phyloP scores from a whole-genome alignment of 2,113 vertebrate species.

The Oxyruncus cristatus region DNA sequence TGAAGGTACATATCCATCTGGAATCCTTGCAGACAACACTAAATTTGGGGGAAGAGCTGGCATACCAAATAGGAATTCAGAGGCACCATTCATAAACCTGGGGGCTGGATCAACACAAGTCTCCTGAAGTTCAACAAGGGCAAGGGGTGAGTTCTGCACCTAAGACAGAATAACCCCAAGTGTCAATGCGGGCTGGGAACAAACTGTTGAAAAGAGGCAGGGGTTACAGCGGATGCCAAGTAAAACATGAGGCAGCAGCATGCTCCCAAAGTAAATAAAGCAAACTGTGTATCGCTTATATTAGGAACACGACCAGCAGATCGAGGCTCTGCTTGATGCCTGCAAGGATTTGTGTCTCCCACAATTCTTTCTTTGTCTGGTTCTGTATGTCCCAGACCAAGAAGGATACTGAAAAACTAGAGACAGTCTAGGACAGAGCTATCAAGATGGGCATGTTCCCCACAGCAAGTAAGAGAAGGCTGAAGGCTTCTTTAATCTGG shows the following conservation, averaged over 20 bases:
- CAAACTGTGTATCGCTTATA: background rate
- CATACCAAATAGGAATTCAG: background rate
- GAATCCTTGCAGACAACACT: background rate
- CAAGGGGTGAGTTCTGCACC: background rate
- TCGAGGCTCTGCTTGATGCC: background rate
- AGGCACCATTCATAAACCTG: background rate
- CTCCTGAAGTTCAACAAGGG: background rate
- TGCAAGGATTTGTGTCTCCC: background rate
- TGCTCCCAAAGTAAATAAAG: conserved; percentile 14
- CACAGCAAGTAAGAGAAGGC: background rate
- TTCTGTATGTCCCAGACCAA: background rate
- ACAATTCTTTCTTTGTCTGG: background rate
- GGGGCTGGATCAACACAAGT: background rate
- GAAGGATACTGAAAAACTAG: background rate
- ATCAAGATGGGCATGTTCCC: background rate
- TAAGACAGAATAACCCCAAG: background rate
- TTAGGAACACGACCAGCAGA: background rate
- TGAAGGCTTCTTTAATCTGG: background rate
- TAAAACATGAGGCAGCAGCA: background rate
- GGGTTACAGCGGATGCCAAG: background rate
- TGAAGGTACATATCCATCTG: background rate
- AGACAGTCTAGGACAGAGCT: background rate
- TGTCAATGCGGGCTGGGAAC: background rate
- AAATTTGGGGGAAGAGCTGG: background rate
- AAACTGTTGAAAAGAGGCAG: background rate